These are phyloP conservation scores for Erebia epiphron DNA, from an alignment of 2,888 invertebrate genomes.

Conservation along the genomic window DNA sequence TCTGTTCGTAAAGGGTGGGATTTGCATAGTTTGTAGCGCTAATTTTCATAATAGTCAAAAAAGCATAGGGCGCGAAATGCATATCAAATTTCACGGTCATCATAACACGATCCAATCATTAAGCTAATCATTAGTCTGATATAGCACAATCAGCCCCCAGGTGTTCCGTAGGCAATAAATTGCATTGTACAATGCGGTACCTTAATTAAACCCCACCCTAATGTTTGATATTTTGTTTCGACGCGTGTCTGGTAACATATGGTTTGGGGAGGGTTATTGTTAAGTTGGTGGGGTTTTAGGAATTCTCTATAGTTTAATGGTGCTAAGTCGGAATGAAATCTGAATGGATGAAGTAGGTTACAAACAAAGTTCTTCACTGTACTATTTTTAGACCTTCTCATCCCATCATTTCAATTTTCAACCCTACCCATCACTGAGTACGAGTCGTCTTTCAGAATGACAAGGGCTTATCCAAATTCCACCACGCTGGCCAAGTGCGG, in stretches of 20 bases:
- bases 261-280: constrained; percentile 1
- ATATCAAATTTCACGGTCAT: constrained; percentile 28
- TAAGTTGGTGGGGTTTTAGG: background rate
- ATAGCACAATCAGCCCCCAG: constrained; percentile 43
- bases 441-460: no score
- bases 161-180: constrained; percentile 43
- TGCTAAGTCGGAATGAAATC: background rate
- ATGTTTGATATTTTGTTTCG: constrained; percentile 19
- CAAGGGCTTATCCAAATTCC: no score
- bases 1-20: no score
- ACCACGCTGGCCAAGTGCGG: background rate
- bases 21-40: background rate
- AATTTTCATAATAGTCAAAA: background rate
- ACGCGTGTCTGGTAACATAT: constrained; percentile 27
- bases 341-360: no score
- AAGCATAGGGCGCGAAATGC: constrained; percentile 12
- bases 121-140: constrained; percentile 41
- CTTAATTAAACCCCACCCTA: constrained; percentile 39
- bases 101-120: constrained; percentile 17
- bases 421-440: no score
- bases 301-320: constrained; percentile 1
- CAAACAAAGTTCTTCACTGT: background rate
- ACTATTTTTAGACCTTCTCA: no score
- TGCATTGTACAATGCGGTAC: constrained; percentile 34
- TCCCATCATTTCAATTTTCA: no score